A percentile compares a stretch with the other conserved stretches of the same genome.
Conservation (phyloP, 64 coral and sea anemone genomes). For the Montipora sp. region DNA sequence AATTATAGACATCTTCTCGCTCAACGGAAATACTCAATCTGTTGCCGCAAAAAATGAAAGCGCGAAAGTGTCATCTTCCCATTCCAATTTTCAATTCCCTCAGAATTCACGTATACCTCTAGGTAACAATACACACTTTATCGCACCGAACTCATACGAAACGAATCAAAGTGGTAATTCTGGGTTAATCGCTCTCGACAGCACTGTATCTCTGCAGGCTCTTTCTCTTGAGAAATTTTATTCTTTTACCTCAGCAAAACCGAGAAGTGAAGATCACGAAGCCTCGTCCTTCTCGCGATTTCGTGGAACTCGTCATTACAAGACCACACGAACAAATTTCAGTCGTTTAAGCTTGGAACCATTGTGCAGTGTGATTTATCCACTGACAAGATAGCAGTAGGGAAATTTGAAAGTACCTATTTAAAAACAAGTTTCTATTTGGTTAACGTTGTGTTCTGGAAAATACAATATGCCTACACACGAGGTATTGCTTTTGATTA, state of each 20-base stretch:
- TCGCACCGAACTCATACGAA: background rate
- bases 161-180: background rate
- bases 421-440: too few relatives aligned
- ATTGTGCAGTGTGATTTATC: slow-evolving; percentile 32
- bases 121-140: background rate
- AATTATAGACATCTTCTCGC: slow-evolving; percentile 6
- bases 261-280: background rate
- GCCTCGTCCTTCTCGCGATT: background rate
- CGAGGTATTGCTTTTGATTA: too few relatives aligned
- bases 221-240: slow-evolving; percentile 27
- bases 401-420: background rate
- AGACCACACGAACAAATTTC: slow-evolving; percentile 34
- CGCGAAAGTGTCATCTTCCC: background rate
- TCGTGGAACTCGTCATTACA: background rate
- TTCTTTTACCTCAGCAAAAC: slow-evolving; percentile 8
- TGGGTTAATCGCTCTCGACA: background rate
- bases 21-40: background rate
- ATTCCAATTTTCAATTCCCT: background rate
- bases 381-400: background rate
- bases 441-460: too few relatives aligned
- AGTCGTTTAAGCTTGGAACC: slow-evolving; percentile 39
- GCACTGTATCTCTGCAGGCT: background rate
- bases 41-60: background rate
- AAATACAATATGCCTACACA: too few relatives aligned
- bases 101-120: background rate